Evolutionary conservation across 2,113 vertebrate genomes (phyloP).

Genomic region (Tachycineta bicolor): DNA sequence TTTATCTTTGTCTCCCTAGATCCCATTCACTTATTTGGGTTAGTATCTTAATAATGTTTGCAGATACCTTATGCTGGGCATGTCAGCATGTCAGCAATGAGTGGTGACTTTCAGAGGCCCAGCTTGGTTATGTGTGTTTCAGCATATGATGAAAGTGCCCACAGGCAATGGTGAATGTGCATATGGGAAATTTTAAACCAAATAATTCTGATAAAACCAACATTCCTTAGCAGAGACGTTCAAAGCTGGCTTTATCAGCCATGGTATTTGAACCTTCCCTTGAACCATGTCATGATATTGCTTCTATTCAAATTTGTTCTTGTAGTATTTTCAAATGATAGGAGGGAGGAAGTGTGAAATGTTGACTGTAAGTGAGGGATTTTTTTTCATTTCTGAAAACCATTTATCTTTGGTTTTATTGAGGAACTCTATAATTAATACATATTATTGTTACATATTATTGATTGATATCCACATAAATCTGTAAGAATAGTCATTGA

Average conservation of each 20-base stretch:
- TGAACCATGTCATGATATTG: background rate
- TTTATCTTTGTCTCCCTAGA: background rate
- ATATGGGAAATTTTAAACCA: background rate
- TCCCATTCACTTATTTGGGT: background rate
- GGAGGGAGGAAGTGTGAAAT: background rate
- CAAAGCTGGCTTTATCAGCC: background rate
- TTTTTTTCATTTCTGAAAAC: background rate
- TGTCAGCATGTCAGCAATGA: background rate
- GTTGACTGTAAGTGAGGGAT: background rate
- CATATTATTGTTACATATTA: background rate
- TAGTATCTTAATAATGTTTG: background rate
- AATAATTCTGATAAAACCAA: background rate
- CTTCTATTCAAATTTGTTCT: background rate
- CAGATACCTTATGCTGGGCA: background rate
- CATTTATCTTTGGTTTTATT: background rate
- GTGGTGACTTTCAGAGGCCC: background rate
- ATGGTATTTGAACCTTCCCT: background rate
- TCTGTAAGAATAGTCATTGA: background rate
- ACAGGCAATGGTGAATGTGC: background rate
- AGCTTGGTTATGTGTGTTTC: background rate
- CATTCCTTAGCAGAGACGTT: background rate
- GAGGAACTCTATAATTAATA: background rate
- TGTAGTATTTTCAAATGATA: background rate
- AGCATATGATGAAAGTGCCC: background rate
- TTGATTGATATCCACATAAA: background rate